Conservation (phyloP, 2,888 invertebrate genomes). For the Ichneumoninae sp. region DNA sequence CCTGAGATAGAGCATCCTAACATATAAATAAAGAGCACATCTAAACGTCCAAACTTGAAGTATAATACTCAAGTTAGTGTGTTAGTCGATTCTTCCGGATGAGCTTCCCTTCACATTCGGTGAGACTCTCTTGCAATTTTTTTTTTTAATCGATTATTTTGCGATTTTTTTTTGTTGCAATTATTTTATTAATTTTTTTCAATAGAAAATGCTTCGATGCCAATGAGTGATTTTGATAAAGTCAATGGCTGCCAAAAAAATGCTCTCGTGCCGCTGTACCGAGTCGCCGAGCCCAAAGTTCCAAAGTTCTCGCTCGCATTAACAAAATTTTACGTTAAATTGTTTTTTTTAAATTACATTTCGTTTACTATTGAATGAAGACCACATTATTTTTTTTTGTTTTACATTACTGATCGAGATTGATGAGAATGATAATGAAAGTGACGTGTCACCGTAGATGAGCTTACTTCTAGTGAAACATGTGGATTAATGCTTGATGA, state of each 20-base stretch:
- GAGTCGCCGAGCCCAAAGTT: conserved; percentile 67
- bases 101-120: conserved; percentile 59
- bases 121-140: conserved; percentile 65
- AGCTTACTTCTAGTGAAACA: conserved; percentile 66
- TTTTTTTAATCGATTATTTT: conserved; percentile 14
- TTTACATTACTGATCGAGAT: conserved; percentile 67
- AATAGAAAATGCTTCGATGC: conserved; percentile 24
- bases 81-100: conserved; percentile 74
- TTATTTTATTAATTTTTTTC: conserved; percentile 43
- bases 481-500: conserved; percentile 60
- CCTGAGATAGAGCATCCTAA: conserved; percentile 97
- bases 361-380: conserved; percentile 20
- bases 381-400: conserved; percentile 23
- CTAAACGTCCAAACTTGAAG: conserved; percentile 85
- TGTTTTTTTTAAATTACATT: conserved; percentile 8
- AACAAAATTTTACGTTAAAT: conserved; percentile 35
- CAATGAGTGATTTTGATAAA: conserved; percentile 35
- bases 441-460: conserved; percentile 74
- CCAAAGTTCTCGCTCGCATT: conserved; percentile 59
- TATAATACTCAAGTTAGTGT: conserved; percentile 84
- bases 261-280: conserved; percentile 67
- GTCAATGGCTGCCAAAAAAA: conserved; percentile 51
- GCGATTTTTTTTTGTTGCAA: conserved; percentile 33
- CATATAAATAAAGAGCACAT: conserved; percentile 85
- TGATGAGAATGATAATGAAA: conserved; percentile 76